Percentiles rank a stretch among this genome's conserved stretches.
Evolutionary conservation across 2,888 invertebrate species (phyloP).

Genomic region (Dilophus febrilis): DNA sequence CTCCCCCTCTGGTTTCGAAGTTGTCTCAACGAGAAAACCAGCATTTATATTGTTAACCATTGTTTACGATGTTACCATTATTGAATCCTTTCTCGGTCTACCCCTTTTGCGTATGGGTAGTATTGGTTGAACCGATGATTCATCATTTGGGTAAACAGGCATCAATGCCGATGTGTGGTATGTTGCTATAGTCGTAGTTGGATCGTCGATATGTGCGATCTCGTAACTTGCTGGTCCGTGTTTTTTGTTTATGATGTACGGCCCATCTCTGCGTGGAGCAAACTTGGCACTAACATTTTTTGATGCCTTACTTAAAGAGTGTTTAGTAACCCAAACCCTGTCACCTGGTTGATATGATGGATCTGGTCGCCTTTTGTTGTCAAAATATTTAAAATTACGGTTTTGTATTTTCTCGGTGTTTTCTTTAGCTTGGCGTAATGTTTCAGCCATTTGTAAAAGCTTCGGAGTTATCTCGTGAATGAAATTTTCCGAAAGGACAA

Average conservation of each 20-base stretch:
- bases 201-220: neutral
- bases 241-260: slow-evolving; percentile 13
- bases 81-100: too few relatives aligned
- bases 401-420: slow-evolving; percentile 11
- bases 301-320: slow-evolving; percentile 13
- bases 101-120: neutral
- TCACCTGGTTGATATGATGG: slow-evolving; percentile 13
- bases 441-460: neutral
- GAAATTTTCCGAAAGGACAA: slow-evolving; percentile 13
- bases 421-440: slow-evolving; percentile 10
- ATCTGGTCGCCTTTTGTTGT: slow-evolving; percentile 10
- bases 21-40: too few relatives aligned
- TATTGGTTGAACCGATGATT: neutral
- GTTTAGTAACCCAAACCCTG: slow-evolving; percentile 13
- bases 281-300: slow-evolving; percentile 15
- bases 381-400: slow-evolving; percentile 10
- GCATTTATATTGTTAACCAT: too few relatives aligned
- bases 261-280: slow-evolving; percentile 18
- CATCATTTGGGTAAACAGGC: neutral
- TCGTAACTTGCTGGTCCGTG: slow-evolving; percentile 11
- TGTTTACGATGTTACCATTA: too few relatives aligned
- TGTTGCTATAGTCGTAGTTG: too few relatives aligned
- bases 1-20: too few relatives aligned
- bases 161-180: neutral
- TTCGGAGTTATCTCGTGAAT: too few relatives aligned